Percentiles rank a stretch among this genome's conserved stretches.
Evolutionary conservation across 1,140 invertebrate species (phyloP).

Genomic region (Agrypnia vestita): DNA sequence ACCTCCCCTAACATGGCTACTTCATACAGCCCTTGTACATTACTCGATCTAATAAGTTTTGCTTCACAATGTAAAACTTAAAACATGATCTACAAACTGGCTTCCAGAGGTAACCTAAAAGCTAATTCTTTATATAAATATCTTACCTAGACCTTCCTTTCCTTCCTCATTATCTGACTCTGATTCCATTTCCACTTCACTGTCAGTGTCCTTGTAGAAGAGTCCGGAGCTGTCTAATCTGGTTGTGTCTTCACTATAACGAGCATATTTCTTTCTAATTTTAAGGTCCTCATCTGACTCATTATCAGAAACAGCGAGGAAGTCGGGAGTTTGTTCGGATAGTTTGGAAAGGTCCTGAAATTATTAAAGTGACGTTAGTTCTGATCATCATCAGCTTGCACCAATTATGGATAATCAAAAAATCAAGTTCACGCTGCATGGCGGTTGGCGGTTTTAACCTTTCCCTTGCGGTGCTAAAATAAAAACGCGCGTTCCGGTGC

Average conservation of each 20-base stretch:
- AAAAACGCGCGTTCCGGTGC: too few species aligned
- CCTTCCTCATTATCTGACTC: slow-evolving; percentile 73
- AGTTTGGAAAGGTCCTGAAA: slow-evolving; percentile 74
- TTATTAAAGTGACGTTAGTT: slow-evolving; percentile 21
- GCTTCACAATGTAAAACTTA: too few species aligned
- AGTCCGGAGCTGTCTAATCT: slow-evolving; percentile 82
- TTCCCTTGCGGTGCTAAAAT: too few species aligned
- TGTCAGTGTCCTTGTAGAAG: slow-evolving; percentile 83
- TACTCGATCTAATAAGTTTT: too few species aligned
- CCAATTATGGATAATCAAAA: too few species aligned
- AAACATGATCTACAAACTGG: too few species aligned
- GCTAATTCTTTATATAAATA: too few species aligned
- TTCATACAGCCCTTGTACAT: too few species aligned
- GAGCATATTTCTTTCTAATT: slow-evolving; percentile 73
- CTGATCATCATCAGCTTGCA: neutral
- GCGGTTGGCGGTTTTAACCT: too few species aligned
- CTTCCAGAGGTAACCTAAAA: too few species aligned
- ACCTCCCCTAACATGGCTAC: too few species aligned
- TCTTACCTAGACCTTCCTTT: slow-evolving; percentile 76
- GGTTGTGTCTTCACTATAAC: slow-evolving; percentile 80
- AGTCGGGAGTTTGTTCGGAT: slow-evolving; percentile 81
- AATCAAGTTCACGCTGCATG: too few species aligned
- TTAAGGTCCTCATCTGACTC: slow-evolving; percentile 77
- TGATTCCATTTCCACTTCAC: slow-evolving; percentile 77
- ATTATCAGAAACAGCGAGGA: slow-evolving; percentile 78